Evolutionary conservation across 2,797 vertebrate species (phyloP), one percentile per base, ranked within the genome.

Genomic region (Leptoclinus maculatus): DNA sequence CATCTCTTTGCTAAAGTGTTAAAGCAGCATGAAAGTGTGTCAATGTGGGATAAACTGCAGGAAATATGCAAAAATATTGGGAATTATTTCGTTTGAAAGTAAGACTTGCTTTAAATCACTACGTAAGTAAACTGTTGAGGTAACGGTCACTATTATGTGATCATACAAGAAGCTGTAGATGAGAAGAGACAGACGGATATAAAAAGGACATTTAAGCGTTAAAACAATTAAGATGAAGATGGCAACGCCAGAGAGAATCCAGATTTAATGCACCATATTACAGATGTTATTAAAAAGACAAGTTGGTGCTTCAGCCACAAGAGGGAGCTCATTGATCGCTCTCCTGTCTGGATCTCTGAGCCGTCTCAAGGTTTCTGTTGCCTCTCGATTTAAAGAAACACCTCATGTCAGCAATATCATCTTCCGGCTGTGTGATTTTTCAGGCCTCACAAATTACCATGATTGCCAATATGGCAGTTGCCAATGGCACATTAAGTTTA

Each of bases 321-420:
- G 94, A 89, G 92, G 91, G 93, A 3, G 91, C 88, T 83, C 85
- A 70, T 7, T 70, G 84, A 75, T 77, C 36, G 60, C 54, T 70
- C 12, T 85, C 57, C 47, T 58, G 51, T 3, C 38, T 54, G 25
- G 38, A 27, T 19, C 23, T 41, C 23, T 14, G 27, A n/a, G 3
- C 29, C 0, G 34, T 62, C 38, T 41, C 57, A 47, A 21, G 25
- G 56, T 79, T 39, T 29, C 14, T 21, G 47, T 49, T n/a, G 8
- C 47, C 8, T 49, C 21, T 9, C 8, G 8, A 36, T 21, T 34
- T 7, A 34, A 7, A 34, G 7, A 29, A 39, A 45, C 19, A 21
- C 58, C 57, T 58, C 71, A 41, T 13, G 39, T 79, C 84, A 86
- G 74, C 67, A 63, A 3, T 78, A 84, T 84, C 56, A 62, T 45